Evolutionary conservation across 2,888 invertebrate species (phyloP).

Genomic region (Mellilla xanthometata): DNA sequence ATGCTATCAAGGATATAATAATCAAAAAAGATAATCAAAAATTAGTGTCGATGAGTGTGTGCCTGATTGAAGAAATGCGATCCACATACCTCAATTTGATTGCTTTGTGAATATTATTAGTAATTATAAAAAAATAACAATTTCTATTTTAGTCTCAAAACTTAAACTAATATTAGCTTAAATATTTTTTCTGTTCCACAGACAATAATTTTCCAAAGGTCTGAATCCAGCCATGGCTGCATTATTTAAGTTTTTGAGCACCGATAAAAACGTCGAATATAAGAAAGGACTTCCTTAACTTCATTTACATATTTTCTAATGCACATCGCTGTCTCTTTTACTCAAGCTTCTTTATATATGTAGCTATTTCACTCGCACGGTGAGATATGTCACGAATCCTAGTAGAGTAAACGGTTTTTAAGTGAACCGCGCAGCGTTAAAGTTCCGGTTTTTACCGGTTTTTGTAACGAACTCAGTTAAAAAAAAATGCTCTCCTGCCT

Average conservation of each 20-base stretch:
- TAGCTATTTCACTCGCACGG: constrained; percentile 42
- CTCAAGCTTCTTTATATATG: constrained; percentile 22
- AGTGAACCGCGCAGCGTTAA: constrained; percentile 58
- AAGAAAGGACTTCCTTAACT: constrained; percentile 76
- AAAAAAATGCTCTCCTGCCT: constrained; percentile 48
- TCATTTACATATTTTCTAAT: constrained; percentile 77
- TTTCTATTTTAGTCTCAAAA: too few relatives aligned
- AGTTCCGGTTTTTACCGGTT: constrained; percentile 35
- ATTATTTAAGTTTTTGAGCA: constrained; percentile 67
- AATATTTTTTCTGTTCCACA: too few relatives aligned
- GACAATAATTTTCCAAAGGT: too few relatives aligned
- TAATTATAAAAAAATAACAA: too few relatives aligned
- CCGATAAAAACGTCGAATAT: constrained; percentile 79
- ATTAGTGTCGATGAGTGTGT: too few relatives aligned
- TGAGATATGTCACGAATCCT: constrained; percentile 64
- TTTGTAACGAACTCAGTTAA: constrained; percentile 34
- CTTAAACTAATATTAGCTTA: too few relatives aligned
- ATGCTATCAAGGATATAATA: too few relatives aligned
- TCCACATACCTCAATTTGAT: too few relatives aligned
- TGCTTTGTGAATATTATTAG: too few relatives aligned
- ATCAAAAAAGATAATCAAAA: too few relatives aligned
- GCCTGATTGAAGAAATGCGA: too few relatives aligned
- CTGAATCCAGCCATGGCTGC: too few relatives aligned
- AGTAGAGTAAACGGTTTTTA: constrained; percentile 71
- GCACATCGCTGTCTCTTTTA: constrained; percentile 42